phyloP scores from a whole-genome alignment of 2,797 vertebrate species.

The Channa striata region DNA sequence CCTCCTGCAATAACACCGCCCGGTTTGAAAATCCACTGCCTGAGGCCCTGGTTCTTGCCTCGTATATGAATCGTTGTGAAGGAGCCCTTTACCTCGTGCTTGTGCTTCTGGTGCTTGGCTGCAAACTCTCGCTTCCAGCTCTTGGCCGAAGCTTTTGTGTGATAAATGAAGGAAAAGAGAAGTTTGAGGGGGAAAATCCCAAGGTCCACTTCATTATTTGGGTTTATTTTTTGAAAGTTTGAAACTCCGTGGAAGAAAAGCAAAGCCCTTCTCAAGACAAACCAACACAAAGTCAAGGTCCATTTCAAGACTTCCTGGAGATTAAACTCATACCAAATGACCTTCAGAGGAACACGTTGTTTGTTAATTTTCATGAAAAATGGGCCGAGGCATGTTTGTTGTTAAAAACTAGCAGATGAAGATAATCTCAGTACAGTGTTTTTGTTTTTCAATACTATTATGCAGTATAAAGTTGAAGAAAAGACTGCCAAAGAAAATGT shows the following conservation, averaged over 20 bases:
- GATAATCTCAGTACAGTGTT: neutral
- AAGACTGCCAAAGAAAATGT: neutral
- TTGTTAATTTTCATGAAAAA: neutral
- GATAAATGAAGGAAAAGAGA: conserved; percentile 29
- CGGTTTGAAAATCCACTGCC: conserved; percentile 69
- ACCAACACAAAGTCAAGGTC: conserved; percentile 19
- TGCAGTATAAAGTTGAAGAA: neutral
- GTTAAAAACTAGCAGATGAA: no score
- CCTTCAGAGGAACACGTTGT: neutral
- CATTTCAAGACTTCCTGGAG: conserved; percentile 16
- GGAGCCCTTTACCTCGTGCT: conserved; percentile 16
- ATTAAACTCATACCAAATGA: conserved; percentile 4
- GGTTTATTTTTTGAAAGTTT: conserved; percentile 34
- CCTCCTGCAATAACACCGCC: conserved; percentile 73
- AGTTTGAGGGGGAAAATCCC: conserved; percentile 9
- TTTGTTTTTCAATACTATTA: neutral
- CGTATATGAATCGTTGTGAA: conserved; percentile 33
- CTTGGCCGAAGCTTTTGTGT: conserved; percentile 17
- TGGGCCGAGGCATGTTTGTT: no score
- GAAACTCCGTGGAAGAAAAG: neutral
- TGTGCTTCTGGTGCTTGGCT: conserved; percentile 22
- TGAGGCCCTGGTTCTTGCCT: conserved; percentile 46
- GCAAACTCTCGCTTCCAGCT: neutral
- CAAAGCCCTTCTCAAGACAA: conserved; percentile 16
- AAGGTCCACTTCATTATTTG: conserved; percentile 9